These are phyloP conservation scores for Acanthurus tractus DNA, from an alignment of 2,797 vertebrate species.

Conservation along the genomic window DNA sequence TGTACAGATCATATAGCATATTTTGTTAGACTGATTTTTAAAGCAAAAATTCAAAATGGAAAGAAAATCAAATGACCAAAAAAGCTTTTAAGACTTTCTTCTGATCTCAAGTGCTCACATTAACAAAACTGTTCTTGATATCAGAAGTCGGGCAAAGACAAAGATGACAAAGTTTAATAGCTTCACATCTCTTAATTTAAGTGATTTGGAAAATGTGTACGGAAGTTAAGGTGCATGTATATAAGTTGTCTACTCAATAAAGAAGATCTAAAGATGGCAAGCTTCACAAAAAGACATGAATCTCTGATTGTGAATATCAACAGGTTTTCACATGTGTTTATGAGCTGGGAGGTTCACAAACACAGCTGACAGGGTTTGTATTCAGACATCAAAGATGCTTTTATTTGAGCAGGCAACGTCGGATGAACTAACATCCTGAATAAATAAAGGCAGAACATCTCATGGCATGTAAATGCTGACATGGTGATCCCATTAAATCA, in stretches of 20 bases:
- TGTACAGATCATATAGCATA: not conserved
- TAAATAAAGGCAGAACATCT: constrained; percentile 16
- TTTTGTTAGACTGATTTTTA: not conserved
- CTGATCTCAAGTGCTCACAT: not conserved
- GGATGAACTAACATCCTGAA: constrained; percentile 14
- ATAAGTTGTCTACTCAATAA: constrained; percentile 5
- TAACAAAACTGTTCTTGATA: constrained; percentile 1
- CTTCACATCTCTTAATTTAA: not conserved
- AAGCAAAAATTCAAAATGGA: constrained; percentile 1
- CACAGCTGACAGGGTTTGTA: constrained; percentile 41
- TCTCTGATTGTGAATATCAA: constrained; percentile 44
- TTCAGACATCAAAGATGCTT: constrained; percentile 27
- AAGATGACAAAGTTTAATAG: not conserved
- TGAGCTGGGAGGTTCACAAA: constrained; percentile 22
- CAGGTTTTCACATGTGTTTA: constrained; percentile 42
- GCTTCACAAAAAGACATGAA: not conserved
- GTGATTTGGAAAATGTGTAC: not conserved
- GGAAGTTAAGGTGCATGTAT: not conserved
- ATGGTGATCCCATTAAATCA: constrained; percentile 18
- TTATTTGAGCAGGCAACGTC: not conserved
- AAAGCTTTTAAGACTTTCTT: not conserved
- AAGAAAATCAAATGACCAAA: not conserved
- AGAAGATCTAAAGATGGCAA: constrained; percentile 17
- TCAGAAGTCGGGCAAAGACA: not conserved
- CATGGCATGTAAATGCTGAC: not conserved